A percentile compares a stretch with the other conserved stretches of the same genome.
phyloP scores from a whole-genome alignment of 2,888 invertebrate genomes.

The Choreutis nemorana region DNA sequence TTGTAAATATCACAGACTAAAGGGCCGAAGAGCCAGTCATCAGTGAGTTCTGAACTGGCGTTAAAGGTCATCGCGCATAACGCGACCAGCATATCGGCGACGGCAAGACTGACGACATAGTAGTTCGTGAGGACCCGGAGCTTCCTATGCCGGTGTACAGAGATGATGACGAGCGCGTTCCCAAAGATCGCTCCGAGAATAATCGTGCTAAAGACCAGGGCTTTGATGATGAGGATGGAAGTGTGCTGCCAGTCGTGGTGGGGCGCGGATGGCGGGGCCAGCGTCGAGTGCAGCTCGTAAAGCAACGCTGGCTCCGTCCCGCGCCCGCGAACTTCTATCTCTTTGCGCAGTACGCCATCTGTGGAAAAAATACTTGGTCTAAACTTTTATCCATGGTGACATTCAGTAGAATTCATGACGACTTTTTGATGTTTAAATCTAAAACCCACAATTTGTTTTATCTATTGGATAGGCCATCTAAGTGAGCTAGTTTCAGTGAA shows the following conservation, averaged over 20 bases:
- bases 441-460: no score
- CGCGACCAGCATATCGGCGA: conserved; percentile 93
- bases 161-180: conserved; percentile 89
- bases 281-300: conserved; percentile 52
- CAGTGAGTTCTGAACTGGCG: conserved; percentile 85
- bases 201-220: conserved; percentile 83
- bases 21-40: conserved; percentile 90
- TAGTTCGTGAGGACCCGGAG: conserved; percentile 92
- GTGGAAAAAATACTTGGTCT: conserved; percentile 18
- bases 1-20: conserved; percentile 96
- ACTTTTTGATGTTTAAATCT: no score
- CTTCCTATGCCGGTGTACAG: conserved; percentile 81
- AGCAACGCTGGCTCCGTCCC: conserved; percentile 57
- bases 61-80: conserved; percentile 93
- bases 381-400: no score
- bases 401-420: no score
- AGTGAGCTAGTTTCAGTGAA: no score
- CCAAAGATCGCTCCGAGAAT: conserved; percentile 91
- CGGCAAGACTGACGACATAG: conserved; percentile 93
- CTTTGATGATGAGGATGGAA: conserved; percentile 73
- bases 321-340: conserved; percentile 60
- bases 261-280: conserved; percentile 59
- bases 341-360: conserved; percentile 49
- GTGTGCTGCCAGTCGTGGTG: conserved; percentile 46
- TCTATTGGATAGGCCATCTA: no score